Conservation (phyloP, 1,140 invertebrate genomes). For the Ylistrum balloti region DNA sequence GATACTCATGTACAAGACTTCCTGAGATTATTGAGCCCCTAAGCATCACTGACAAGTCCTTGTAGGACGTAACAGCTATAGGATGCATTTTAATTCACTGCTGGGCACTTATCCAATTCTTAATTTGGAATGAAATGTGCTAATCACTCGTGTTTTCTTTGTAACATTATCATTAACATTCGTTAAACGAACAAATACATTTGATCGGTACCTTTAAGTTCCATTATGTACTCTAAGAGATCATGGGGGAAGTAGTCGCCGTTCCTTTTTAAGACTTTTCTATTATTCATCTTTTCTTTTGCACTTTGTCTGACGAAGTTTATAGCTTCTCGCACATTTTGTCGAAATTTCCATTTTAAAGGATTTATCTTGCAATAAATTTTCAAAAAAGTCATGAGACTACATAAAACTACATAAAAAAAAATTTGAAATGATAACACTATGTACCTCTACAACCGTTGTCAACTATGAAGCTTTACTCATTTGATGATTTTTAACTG, state of each 20-base stretch:
- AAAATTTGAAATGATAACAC: not conserved
- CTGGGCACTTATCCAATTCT: too few relatives aligned
- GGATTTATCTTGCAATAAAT: not conserved
- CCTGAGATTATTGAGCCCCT: too few relatives aligned
- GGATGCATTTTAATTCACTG: too few relatives aligned
- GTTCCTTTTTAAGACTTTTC: not conserved
- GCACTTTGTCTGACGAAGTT: not conserved
- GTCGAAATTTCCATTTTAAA: conserved; percentile 4
- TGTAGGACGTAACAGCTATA: too few relatives aligned
- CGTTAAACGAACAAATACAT: too few relatives aligned
- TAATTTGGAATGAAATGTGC: too few relatives aligned
- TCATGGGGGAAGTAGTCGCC: conserved; percentile 17
- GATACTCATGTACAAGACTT: too few relatives aligned
- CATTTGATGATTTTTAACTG: too few relatives aligned
- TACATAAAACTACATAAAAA: not conserved
- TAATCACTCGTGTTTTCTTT: too few relatives aligned
- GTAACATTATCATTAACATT: not conserved
- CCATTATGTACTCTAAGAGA: conserved; percentile 25
- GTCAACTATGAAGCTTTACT: too few relatives aligned
- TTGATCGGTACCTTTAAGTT: not conserved
- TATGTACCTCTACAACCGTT: too few relatives aligned
- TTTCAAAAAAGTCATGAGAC: not conserved
- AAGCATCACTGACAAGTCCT: too few relatives aligned
- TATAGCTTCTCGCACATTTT: not conserved
- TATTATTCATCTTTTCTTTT: not conserved